Conservation (phyloP, 2,113 vertebrate genomes). For the Ramphastos sulfuratus region DNA sequence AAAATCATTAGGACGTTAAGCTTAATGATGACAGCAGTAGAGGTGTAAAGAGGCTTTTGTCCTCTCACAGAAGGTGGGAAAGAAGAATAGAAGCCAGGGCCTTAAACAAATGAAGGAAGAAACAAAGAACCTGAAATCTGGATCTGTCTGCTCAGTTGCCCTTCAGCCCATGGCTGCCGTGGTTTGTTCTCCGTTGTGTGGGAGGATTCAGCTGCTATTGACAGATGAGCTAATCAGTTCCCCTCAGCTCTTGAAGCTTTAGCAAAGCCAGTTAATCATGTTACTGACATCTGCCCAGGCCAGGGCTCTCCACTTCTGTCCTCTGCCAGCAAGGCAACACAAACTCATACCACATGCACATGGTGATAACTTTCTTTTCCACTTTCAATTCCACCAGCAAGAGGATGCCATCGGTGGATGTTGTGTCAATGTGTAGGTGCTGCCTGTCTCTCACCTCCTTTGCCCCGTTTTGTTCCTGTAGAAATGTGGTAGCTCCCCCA, state of each 20-base stretch:
- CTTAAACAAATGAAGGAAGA: not conserved
- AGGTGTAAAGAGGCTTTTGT: not conserved
- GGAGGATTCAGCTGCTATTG: conserved; percentile 15
- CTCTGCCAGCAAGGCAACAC: not conserved
- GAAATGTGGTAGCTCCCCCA: not conserved
- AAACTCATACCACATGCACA: not conserved
- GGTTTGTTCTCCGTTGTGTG: not conserved
- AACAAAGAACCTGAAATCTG: not conserved
- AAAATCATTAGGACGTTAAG: not conserved
- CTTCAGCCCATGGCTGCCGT: not conserved
- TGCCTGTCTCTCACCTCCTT: not conserved
- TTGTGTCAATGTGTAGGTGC: not conserved
- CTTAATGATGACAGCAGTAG: not conserved
- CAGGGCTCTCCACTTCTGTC: not conserved
- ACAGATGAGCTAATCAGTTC: conserved; percentile 36
- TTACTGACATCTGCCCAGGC: not conserved
- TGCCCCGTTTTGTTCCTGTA: not conserved
- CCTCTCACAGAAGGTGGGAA: not conserved
- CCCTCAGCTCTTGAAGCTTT: conserved; percentile 16
- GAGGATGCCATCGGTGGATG: not conserved
- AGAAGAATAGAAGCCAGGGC: not conserved
- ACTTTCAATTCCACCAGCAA: not conserved
- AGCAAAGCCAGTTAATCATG: conserved; percentile 51
- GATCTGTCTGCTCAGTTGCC: not conserved
- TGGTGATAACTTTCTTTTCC: not conserved